phyloP scores from a whole-genome alignment of 2,113 vertebrate genomes.

The Forbesichthys agassizii region DNA sequence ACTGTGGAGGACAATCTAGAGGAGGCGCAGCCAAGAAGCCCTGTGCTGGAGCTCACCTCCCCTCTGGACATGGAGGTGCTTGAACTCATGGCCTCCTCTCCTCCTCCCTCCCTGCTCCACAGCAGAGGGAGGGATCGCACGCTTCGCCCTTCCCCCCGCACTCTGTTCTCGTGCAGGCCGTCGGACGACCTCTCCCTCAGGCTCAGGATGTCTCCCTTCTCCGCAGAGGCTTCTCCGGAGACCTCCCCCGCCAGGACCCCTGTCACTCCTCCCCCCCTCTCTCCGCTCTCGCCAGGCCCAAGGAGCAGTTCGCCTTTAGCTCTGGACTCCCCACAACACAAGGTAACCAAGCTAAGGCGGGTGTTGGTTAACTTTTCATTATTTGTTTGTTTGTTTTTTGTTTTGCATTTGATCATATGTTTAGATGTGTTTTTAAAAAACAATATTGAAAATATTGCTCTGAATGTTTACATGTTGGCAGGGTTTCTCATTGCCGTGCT shows the following conservation, averaged over 20 bases:
- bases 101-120: constrained; percentile 67
- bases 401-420: too few relatives aligned
- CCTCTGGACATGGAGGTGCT: constrained; percentile 65
- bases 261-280: constrained; percentile 52
- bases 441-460: too few relatives aligned
- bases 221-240: constrained; percentile 80
- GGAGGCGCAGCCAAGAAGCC: constrained; percentile 23
- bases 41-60: constrained; percentile 50
- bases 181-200: constrained; percentile 71
- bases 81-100: constrained; percentile 55
- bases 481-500: too few relatives aligned
- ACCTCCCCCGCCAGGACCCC: constrained; percentile 61
- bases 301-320: constrained; percentile 4
- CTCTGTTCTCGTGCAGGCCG: constrained; percentile 60
- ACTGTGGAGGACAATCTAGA: neutral
- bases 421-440: too few relatives aligned
- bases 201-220: constrained; percentile 79
- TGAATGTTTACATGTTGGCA: too few relatives aligned
- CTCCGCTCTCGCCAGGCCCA: constrained; percentile 46
- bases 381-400: too few relatives aligned
- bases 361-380: neutral
- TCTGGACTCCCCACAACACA: constrained; percentile 31
- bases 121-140: constrained; percentile 68
- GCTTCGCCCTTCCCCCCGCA: constrained; percentile 61
- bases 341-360: constrained; percentile 33